Base-by-base conservation (phyloP, 2,888 invertebrate genomes). In the Gastrophysa polygoni region DNA sequence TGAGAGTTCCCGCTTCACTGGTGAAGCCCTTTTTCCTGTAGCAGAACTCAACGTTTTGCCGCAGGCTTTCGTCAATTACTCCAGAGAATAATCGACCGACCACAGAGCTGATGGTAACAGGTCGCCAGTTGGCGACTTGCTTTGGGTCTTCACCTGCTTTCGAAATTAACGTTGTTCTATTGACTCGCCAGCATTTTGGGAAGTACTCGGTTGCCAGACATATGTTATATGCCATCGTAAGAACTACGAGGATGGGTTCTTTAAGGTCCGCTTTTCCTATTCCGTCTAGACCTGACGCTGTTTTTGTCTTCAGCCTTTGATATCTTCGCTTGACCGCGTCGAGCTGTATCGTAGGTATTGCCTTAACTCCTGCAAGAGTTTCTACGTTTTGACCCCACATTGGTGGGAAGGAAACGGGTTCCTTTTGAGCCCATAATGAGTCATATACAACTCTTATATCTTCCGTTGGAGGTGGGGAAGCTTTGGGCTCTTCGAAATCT, bases 21-120 rank as follows among this genome's bases (percentile, higher is more conserved):
- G 72, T 71, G 43, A 75, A 77, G 1, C 73, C 75, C 51, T 75
- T 77, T 56, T 77, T 76, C 1, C 76, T 61, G 0, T 67, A 56
- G 16, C 29, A 48, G 14, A 49, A 51, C 11, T 14, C 20, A 1
- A 56, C 47, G 61, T 49, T 49, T 10, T 57, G 29, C 7, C 71
- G 11, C 0, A 75, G 47, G 14, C 71, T 71, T 5, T 64, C 32
- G 58, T 76, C 76, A 21, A 59, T 48, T 24, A 59, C 24, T 10
- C 32, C 46, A 1, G 47, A 28, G 48, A 48, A 57, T 10, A 57
- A 21, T 10, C 57, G 46, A 34, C 17, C 28, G 2, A 57, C 21
- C 29, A 57, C 46, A 2, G 48, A 46, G 14, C 48, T 46, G 24
- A 48, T 47, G 10, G 57, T 57, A 17, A 57, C 20, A 1, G 32